A percentile compares a stretch with the other conserved stretches of the same genome.
These are phyloP conservation scores for Melipona quadrifasciata DNA, from an alignment of 1,140 invertebrate genomes.

Conservation along the genomic window DNA sequence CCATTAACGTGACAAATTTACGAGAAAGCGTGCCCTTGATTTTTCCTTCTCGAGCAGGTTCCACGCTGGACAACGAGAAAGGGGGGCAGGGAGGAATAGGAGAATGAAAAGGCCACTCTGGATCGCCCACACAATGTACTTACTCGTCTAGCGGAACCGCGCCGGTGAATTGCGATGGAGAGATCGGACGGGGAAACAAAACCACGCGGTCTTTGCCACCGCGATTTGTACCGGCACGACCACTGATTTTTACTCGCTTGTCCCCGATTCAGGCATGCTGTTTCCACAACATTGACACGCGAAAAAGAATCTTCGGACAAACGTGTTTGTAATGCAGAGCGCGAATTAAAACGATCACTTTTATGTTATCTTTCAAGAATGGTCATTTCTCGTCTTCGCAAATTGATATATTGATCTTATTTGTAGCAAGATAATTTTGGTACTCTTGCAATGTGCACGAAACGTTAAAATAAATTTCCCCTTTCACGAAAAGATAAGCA, in stretches of 20 bases:
- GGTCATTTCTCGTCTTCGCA: too few species aligned
- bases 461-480: too few species aligned
- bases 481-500: too few species aligned
- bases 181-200: constrained; percentile 17
- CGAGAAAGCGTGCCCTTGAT: constrained; percentile 32
- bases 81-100: too few species aligned
- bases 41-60: constrained; percentile 4
- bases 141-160: constrained; percentile 38
- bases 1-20: background rate
- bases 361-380: too few species aligned
- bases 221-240: constrained; percentile 9
- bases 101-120: background rate
- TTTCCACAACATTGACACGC: background rate
- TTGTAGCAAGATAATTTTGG: too few species aligned
- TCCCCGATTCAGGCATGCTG: background rate
- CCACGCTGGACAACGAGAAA: background rate
- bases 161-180: constrained; percentile 26
- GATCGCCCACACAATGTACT: constrained; percentile 19
- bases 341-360: too few species aligned
- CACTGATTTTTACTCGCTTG: background rate
- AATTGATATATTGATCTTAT: too few species aligned
- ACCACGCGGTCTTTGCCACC: constrained; percentile 14
- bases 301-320: background rate
- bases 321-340: background rate
- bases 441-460: too few species aligned